Evolutionary conservation across 2,797 vertebrate species (phyloP), one percentile per base, ranked within the genome.

Genomic region (Adrianichthys oophorus): DNA sequence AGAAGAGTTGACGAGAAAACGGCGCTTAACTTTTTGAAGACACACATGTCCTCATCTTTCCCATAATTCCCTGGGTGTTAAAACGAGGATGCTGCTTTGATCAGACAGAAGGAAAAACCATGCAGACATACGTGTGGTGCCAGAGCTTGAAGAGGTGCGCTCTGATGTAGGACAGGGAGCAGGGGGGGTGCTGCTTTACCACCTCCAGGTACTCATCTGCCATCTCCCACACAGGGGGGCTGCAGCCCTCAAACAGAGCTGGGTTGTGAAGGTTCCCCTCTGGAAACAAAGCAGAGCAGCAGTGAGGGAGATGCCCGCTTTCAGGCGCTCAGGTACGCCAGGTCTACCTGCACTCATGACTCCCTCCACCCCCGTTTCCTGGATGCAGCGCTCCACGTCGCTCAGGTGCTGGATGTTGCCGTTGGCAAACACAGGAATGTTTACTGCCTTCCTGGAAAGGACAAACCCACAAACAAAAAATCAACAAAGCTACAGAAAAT

Each of bases 81-180:
- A 32, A 26, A 26, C 2, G 24, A 26, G 24, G 24, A 4, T 26
- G 4, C 24, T 5, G 24, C 24, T 5, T 26, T 5, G 24, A 26
- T 26, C 24, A 26, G 24, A 26, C 24, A 5, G 24, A 4, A 26
- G 24, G n/a, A n/a, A n/a, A n/a, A n/a, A n/a, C 24, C 24, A 8
- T 7, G 12, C n/a, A 16, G 52, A 87, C 95, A 74, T 93, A 98
- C 97, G 96, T 96, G 92, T 98, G 96, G 82, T 99, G 96, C 97
- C 97, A 99, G 53, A 99, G 92, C 85, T 98, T 98, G 90, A 99
- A 99, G 82, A 99, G 94, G 72, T 99, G 97, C 46, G 96, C 97
- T 46, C 97, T 92, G 56, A 98, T 92, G 0, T 87, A 97, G 65
- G 97, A 98, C 76, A 98, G 82, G 0, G 94, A 93, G 78, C 95